Base-by-base conservation (phyloP, 2,888 invertebrate species). In the Trissoscelio sp. region DNA sequence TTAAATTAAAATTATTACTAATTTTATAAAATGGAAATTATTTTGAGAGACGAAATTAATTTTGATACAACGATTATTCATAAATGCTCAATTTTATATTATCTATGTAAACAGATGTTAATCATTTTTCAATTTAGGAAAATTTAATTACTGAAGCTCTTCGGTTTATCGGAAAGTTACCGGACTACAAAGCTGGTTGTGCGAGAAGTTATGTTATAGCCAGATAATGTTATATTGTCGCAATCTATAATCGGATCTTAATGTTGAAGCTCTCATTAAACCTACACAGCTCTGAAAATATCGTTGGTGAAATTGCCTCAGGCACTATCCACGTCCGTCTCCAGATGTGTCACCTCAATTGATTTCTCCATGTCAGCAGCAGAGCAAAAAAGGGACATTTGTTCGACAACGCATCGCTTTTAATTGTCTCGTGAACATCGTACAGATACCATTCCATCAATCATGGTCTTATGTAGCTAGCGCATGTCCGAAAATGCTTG, bases 241-340 rank as follows among this genome's bases (percentile, higher is more conserved):
- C 24, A 58, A 42, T 58, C 42, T 58, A 58, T 58, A 58, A 58
- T 42, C 39, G 58, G 42, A 58, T 42, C 42, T 58, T 58, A 58
- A 42, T 42, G 16, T 58, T 14, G 12, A 7, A 18, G 18, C 20
- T 44, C 44, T 44, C 9, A 44, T 24, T 46, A 44, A 60, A 12
- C 9, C 14, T 11, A n/a, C 18, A 11, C 0, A 4, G 37, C 18
- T 3, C 9, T 34, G 16, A n/a, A 34, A 55, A 34, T 55, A 3
- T 34, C 37, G 34, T 16, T 55, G 3, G 4, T n/a, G 20, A 55
- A 55, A 55, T 28, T 53, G 51, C 14, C 9, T 28, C 28, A 9
- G 22, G 22, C 37, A 7, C 11, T 20, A 11, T 48, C 20, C 48
- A 1, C 44, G 20, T 18, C 18, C 16, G 18, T 34, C 11, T 9